Evolutionary conservation across 2,888 invertebrate genomes (phyloP).

Genomic region (Spicauda simplicius): DNA sequence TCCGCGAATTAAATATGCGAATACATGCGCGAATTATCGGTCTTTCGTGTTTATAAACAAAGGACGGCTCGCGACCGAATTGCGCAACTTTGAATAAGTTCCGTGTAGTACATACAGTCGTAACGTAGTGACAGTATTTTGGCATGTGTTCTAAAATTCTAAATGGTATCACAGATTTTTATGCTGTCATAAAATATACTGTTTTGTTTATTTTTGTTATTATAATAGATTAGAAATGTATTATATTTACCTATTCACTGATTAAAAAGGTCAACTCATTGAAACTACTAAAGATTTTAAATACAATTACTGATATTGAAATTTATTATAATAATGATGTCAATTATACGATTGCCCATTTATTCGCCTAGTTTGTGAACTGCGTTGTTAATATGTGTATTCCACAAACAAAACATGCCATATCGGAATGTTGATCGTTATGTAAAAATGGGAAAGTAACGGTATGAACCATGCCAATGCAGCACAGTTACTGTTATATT

Average conservation of each 20-base stretch:
- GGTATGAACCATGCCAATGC: slow-evolving; percentile 18
- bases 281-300: neutral
- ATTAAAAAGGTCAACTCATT: too few relatives aligned
- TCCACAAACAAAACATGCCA: slow-evolving; percentile 17
- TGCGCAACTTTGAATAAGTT: slow-evolving; percentile 21
- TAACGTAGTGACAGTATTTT: slow-evolving; percentile 1
- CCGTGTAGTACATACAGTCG: neutral
- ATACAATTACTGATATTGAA: neutral
- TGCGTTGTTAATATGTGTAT: neutral
- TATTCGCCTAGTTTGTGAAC: neutral
- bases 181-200: neutral
- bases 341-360: neutral
- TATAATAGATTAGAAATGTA: too few relatives aligned
- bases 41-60: slow-evolving; percentile 23
- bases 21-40: slow-evolving; percentile 6
- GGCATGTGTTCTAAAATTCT: neutral
- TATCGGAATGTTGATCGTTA: slow-evolving; percentile 24
- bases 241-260: too few relatives aligned
- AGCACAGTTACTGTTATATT: slow-evolving; percentile 21
- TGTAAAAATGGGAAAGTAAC: slow-evolving; percentile 37
- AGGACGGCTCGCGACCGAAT: slow-evolving; percentile 4
- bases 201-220: neutral
- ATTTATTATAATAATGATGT: neutral
- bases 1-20: slow-evolving; percentile 25
- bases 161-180: neutral